Evolutionary conservation across 1,140 invertebrate species (phyloP), one percentile per base, ranked within the genome.

Genomic region (Drosophila lacertosa): DNA sequence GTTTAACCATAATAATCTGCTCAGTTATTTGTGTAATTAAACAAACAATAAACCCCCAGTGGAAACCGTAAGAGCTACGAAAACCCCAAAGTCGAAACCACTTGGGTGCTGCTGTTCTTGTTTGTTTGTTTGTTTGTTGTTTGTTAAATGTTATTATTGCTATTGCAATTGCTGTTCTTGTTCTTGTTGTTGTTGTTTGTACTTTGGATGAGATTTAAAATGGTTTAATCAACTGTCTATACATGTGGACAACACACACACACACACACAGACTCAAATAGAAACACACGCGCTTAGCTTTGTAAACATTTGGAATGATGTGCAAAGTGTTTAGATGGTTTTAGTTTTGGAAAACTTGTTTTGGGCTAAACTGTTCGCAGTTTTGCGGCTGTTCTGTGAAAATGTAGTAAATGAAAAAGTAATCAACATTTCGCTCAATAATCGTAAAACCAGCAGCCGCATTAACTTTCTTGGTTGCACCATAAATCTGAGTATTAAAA

Each of bases 1-100:
- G 81, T 84, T 84, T 86, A 86, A 84, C 81, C 81, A 86, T 84
- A 84, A 84, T 84, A 84, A 84, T 84, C 81, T 84, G 81, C 74
- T 76, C 77, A 40, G 81, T 84, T 84, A 74, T 84, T 84, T 88
- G 81, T 74, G 81, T 86, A 86, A 84, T 84, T 84, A 84, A 84
- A 86, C 74, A 84, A 86, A 81, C 74, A 84, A 81, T 88, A 83
- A 83, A 77, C 47, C 66, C 33, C 58, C 29, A 50, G 55, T 68
- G 47, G 54, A 51, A 62, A 54, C 35, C 40, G 40, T 37, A 20
- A 44, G 13, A 42, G 26, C 53, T 44, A n/a, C 24, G 40, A 57
- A 51, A 60, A 54, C 63, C 63, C 58, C 22, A 66, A 63, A 55
- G 39, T 44, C 47, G 33, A 50, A 51, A 45, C 82, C 76, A 81